These are phyloP conservation scores for Halictus quadricinctus DNA, from an alignment of 2,888 invertebrate genomes.

Conservation along the genomic window DNA sequence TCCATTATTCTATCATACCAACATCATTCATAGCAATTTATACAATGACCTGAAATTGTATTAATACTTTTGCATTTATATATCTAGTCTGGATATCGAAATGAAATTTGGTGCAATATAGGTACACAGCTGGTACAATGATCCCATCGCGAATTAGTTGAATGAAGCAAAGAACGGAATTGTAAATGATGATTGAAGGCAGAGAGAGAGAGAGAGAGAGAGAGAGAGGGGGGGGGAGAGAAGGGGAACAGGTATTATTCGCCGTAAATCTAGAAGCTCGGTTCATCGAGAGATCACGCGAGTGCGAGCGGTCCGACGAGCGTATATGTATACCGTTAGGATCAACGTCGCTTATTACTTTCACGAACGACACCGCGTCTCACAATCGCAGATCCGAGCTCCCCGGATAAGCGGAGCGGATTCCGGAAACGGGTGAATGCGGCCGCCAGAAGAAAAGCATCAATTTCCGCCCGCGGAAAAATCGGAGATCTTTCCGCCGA, in stretches of 20 bases:
- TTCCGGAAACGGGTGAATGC: constrained; percentile 24
- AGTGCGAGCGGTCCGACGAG: not conserved
- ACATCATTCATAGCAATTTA: no score
- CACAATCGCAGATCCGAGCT: constrained; percentile 20
- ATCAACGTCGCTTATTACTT: constrained; percentile 43
- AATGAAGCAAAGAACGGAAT: not conserved
- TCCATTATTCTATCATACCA: no score
- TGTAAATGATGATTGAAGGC: not conserved
- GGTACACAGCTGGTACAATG: no score
- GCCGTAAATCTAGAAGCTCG: not conserved
- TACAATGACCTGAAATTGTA: no score
- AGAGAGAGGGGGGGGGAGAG: not conserved
- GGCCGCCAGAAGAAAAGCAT: constrained; percentile 47
- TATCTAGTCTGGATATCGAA: no score
- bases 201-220: not conserved
- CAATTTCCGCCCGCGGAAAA: constrained; percentile 55
- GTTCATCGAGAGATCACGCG: constrained; percentile 7
- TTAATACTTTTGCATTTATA: no score
- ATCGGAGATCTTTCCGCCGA: constrained; percentile 48
- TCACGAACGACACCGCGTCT: constrained; percentile 9
- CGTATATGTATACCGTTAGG: constrained; percentile 14
- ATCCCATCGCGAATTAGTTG: no score
- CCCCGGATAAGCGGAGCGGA: constrained; percentile 16
- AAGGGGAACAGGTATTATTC: not conserved
- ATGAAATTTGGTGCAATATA: no score